Conservation (phyloP, 2,888 invertebrate species). For the Masnerella sp. region DNA sequence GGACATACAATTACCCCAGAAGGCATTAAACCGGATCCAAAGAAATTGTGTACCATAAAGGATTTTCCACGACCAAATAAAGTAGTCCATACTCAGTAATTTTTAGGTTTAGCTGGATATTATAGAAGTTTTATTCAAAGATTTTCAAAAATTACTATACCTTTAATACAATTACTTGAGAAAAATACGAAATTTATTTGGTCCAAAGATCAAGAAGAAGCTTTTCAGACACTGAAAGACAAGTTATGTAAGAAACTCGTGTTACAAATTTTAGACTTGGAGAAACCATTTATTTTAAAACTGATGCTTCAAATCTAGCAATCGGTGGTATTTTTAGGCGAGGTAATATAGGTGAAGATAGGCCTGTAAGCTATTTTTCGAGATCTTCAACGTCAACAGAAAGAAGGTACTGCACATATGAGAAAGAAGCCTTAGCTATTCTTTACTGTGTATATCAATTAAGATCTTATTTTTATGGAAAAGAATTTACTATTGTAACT, state of each 20-base stretch:
- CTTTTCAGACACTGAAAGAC: neutral
- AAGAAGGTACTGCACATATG: neutral
- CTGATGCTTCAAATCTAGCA: neutral
- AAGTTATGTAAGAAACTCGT: neutral
- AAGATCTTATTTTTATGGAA: neutral
- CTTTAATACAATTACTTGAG: neutral
- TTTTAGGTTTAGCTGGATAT: neutral
- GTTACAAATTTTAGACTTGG: neutral
- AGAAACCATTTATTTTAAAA: neutral
- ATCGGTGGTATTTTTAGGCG: neutral
- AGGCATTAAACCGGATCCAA: conserved; percentile 64
- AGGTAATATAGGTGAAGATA: neutral
- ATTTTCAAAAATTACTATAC: neutral
- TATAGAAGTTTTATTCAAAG: neutral
- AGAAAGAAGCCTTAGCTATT: conserved; percentile 4
- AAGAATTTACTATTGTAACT: neutral
- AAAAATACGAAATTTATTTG: neutral
- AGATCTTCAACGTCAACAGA: neutral
- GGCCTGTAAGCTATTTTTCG: neutral
- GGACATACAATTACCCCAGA: conserved; percentile 43
- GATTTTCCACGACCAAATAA: conserved; percentile 58
- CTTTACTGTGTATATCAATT: neutral
- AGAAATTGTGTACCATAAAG: conserved; percentile 58
- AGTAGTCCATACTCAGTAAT: neutral
- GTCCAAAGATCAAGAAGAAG: neutral